Conservation (phyloP, 2,888 invertebrate species). For the Poecilobothrus nobilitatus region DNA sequence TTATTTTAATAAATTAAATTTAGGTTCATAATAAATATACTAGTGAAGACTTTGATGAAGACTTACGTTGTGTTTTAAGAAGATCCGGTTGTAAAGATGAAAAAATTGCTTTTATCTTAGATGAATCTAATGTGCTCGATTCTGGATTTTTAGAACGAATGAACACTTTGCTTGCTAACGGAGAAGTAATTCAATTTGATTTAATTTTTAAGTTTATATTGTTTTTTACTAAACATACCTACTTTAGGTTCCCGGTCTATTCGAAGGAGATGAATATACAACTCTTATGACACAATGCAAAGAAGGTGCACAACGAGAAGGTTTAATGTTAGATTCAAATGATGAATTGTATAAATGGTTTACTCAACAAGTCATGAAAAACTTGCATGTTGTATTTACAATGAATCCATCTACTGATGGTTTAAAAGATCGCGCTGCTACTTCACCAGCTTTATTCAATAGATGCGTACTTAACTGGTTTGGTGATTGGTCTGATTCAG, state of each 20-base stretch:
- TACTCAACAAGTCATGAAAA: conserved; percentile 97
- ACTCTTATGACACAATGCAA: conserved; percentile 99
- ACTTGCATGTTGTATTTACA: conserved; percentile 98
- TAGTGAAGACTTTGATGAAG: conserved; percentile 98
- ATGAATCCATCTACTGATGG: conserved; percentile 99
- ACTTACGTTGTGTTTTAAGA: conserved; percentile 78
- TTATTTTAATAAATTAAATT: conserved; percentile 22
- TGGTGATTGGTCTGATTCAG: conserved; percentile 98
- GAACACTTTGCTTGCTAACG: conserved; percentile 97
- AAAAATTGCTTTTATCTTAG: conserved; percentile 97
- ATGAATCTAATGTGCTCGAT: conserved; percentile 97
- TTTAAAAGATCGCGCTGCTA: conserved; percentile 94
- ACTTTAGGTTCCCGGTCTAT: conserved; percentile 70
- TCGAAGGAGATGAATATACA: conserved; percentile 96
- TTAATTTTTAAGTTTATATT: conserved; percentile 21
- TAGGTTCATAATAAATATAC: conserved; percentile 98
- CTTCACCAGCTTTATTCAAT: conserved; percentile 98
- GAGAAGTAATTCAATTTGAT: conserved; percentile 55
- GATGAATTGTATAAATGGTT: conserved; percentile 99
- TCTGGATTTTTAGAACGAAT: conserved; percentile 98
- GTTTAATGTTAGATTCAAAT: conserved; percentile 94
- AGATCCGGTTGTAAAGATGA: conserved; percentile 91
- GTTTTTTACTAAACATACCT: conserved; percentile 8
- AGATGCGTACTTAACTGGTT: conserved; percentile 99
- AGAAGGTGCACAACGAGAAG: conserved; percentile 96